Evolutionary conservation across 2,888 invertebrate genomes (phyloP).

Genomic region (Selenia dentaria): DNA sequence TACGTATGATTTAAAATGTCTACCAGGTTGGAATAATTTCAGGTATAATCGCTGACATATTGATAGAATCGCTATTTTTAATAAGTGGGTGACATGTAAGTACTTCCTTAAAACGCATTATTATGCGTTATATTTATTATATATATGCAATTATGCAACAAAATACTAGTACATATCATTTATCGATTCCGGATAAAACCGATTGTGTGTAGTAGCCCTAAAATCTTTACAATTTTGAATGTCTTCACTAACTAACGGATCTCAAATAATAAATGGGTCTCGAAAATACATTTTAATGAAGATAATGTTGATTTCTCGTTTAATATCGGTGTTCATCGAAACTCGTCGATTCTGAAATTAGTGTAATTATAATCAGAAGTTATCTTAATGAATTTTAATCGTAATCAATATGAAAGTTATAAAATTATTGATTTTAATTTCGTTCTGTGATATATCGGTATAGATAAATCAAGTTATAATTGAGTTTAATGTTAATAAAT

Average conservation of each 20-base stretch:
- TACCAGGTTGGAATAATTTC: too few relatives aligned
- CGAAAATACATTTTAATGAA: conserved; percentile 20
- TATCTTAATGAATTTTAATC: conserved; percentile 23
- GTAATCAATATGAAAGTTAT: conserved; percentile 24
- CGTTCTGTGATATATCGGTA: conserved; percentile 18
- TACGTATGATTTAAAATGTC: too few relatives aligned
- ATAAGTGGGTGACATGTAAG: too few relatives aligned
- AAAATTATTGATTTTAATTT: conserved; percentile 24
- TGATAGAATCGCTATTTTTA: too few relatives aligned
- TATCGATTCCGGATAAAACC: too few relatives aligned
- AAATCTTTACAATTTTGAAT: conserved; percentile 36
- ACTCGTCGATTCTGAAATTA: conserved; percentile 22
- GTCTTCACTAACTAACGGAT: conserved; percentile 26
- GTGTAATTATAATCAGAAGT: conserved; percentile 28
- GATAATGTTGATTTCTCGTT: conserved; percentile 20
- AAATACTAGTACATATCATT: too few relatives aligned
- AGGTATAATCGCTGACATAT: too few relatives aligned
- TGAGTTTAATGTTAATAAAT: conserved; percentile 8
- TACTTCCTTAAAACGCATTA: too few relatives aligned
- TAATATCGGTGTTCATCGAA: conserved; percentile 10
- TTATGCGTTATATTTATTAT: too few relatives aligned
- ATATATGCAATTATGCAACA: too few relatives aligned
- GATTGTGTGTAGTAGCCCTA: background rate
- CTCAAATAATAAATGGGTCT: conserved; percentile 15
- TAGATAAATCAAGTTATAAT: conserved; percentile 16